These are phyloP conservation scores for Meganola albula DNA, from an alignment of 2,888 invertebrate species.

Conservation along the genomic window DNA sequence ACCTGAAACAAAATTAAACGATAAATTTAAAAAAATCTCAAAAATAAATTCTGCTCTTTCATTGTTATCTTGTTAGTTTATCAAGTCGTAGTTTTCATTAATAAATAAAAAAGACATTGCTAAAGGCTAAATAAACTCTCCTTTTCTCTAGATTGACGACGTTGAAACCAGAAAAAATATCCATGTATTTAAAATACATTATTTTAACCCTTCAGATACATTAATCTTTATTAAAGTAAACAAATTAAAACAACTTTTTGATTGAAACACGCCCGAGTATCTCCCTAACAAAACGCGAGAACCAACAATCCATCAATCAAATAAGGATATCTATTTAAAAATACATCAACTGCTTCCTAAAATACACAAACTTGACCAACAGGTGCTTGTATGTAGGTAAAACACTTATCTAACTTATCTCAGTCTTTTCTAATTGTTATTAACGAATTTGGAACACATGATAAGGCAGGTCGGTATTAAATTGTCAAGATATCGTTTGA, in stretches of 20 bases:
- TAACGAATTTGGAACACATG: conserved; percentile 48
- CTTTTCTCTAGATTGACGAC: too few species aligned
- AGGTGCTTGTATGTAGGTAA: conserved; percentile 40
- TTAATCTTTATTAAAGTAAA: conserved; percentile 66
- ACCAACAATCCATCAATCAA: conserved; percentile 68
- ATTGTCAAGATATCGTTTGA: conserved; percentile 67
- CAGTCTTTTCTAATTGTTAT: conserved; percentile 56
- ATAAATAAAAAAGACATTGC: too few species aligned
- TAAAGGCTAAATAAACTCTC: too few species aligned
- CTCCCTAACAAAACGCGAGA: conserved; percentile 46
- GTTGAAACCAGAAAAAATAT: too few species aligned
- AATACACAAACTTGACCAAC: conserved; percentile 41
- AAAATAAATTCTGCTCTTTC: too few species aligned
- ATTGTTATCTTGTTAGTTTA: too few species aligned
- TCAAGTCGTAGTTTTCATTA: too few species aligned
- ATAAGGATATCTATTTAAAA: conserved; percentile 70
- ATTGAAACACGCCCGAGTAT: conserved; percentile 44
- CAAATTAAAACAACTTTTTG: conserved; percentile 58
- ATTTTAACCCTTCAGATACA: conserved; percentile 26
- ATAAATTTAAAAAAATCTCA: too few species aligned
- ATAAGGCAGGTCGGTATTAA: conserved; percentile 59
- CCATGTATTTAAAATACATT: conserved; percentile 1
- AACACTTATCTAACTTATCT: conserved; percentile 36
- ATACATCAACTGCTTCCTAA: conserved; percentile 53
- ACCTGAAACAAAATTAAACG: too few species aligned